phyloP scores from a whole-genome alignment of 2,797 vertebrate genomes.

The Heteromormyrus szaboi region DNA sequence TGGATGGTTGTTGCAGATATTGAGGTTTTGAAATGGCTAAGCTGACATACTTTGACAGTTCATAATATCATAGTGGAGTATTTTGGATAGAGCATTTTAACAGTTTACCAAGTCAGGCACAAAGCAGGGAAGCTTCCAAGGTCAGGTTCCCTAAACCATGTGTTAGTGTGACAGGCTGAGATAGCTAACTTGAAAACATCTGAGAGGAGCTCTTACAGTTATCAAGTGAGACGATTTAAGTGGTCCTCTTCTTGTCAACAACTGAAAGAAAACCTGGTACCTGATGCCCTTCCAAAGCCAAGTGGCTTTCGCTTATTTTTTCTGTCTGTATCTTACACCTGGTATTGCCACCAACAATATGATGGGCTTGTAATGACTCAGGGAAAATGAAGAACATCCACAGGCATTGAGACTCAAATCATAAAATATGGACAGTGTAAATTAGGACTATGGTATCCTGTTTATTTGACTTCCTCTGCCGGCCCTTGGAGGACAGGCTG shows the following conservation, averaged over 20 bases:
- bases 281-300: not conserved
- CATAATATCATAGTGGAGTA: not conserved
- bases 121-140: not conserved
- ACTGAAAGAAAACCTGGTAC: not conserved
- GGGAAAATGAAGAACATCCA: not conserved
- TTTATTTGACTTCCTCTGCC: not conserved
- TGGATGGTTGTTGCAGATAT: not conserved
- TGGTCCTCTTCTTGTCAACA: not conserved
- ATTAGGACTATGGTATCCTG: not conserved
- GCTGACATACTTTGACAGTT: not conserved
- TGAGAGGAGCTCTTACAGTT: not conserved
- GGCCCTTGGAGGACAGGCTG: not conserved
- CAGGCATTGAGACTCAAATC: not conserved
- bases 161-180: not conserved
- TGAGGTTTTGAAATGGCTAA: not conserved
- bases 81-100: not conserved
- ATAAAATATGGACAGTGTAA: not conserved
- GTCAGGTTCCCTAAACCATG: not conserved
- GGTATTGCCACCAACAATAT: not conserved
- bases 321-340: not conserved
- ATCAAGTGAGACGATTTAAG: not conserved
- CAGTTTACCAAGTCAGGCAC: not conserved
- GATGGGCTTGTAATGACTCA: not conserved
- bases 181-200: not conserved
- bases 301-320: not conserved